Evolutionary conservation across 1,140 invertebrate species (phyloP).

Genomic region (Philopotamus ludificatus): DNA sequence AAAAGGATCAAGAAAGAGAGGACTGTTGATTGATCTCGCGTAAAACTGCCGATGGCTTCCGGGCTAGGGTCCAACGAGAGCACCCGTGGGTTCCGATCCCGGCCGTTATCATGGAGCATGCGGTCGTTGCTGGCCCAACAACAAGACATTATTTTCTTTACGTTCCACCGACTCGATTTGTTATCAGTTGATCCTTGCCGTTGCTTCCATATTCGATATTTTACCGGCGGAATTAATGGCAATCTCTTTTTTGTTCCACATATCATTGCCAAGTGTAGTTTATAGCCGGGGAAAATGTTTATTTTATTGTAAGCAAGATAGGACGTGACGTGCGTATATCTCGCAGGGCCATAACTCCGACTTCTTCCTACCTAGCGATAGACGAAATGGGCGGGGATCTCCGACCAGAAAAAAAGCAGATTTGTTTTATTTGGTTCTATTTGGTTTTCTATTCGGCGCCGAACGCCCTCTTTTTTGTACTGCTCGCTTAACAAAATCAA

Average conservation of each 20-base stretch:
- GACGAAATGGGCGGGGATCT: not conserved
- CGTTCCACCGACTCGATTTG: constrained; percentile 33
- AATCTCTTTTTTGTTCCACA: not conserved
- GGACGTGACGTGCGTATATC: constrained; percentile 7
- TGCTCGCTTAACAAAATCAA: not conserved
- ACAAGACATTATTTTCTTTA: too few relatives aligned
- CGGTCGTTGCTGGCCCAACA: too few relatives aligned
- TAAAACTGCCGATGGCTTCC: too few relatives aligned
- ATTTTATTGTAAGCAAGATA: constrained; percentile 9
- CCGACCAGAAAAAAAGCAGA: not conserved
- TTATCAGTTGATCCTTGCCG: constrained; percentile 31
- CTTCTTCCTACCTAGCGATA: not conserved
- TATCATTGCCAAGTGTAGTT: not conserved
- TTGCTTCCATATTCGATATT: constrained; percentile 24
- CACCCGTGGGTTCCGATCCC: too few relatives aligned
- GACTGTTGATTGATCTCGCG: too few relatives aligned
- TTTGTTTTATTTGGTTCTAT: not conserved
- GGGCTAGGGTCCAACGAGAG: too few relatives aligned
- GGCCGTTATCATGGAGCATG: too few relatives aligned
- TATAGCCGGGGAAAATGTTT: not conserved
- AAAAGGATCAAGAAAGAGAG: too few relatives aligned
- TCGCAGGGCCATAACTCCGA: not conserved
- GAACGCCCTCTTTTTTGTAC: too few relatives aligned
- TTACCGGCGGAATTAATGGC: constrained; percentile 14
- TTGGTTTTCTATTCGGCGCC: too few relatives aligned